Evolutionary conservation across 2,888 invertebrate genomes (phyloP).

Genomic region (Sinodicranocentrus sp.): DNA sequence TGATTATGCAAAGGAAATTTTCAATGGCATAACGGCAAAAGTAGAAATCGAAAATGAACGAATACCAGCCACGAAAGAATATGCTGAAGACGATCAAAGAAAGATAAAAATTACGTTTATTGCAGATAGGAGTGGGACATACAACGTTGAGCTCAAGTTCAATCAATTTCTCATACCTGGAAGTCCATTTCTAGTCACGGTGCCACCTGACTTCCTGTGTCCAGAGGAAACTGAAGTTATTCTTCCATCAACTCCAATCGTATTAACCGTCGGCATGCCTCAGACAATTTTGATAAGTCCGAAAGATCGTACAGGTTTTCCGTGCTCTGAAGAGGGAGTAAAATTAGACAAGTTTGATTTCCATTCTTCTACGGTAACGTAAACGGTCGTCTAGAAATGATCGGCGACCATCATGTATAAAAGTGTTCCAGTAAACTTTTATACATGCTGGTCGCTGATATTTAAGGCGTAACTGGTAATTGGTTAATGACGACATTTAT

Average conservation of each 20-base stretch:
- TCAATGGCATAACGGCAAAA: slow-evolving; percentile 38
- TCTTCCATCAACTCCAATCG: slow-evolving; percentile 31
- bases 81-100: slow-evolving; percentile 24
- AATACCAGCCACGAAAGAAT: slow-evolving; percentile 41
- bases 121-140: slow-evolving; percentile 47
- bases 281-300: slow-evolving; percentile 43
- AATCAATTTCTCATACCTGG: slow-evolving; percentile 55
- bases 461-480: too few species aligned
- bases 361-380: slow-evolving; percentile 46
- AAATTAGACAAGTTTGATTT: slow-evolving; percentile 55
- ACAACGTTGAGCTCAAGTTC: slow-evolving; percentile 44
- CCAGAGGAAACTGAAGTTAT: slow-evolving; percentile 32
- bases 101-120: slow-evolving; percentile 49
- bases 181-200: slow-evolving; percentile 44
- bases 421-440: too few species aligned
- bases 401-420: too few species aligned
- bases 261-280: slow-evolving; percentile 30
- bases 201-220: slow-evolving; percentile 51
- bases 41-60: slow-evolving; percentile 1
- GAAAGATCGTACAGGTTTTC: slow-evolving; percentile 50
- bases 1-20: slow-evolving; percentile 24
- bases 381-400: too few species aligned
- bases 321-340: slow-evolving; percentile 48
- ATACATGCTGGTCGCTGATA: too few species aligned
- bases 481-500: too few species aligned